phyloP scores from a whole-genome alignment of 2,888 invertebrate genomes.

The Torymus texanus region DNA sequence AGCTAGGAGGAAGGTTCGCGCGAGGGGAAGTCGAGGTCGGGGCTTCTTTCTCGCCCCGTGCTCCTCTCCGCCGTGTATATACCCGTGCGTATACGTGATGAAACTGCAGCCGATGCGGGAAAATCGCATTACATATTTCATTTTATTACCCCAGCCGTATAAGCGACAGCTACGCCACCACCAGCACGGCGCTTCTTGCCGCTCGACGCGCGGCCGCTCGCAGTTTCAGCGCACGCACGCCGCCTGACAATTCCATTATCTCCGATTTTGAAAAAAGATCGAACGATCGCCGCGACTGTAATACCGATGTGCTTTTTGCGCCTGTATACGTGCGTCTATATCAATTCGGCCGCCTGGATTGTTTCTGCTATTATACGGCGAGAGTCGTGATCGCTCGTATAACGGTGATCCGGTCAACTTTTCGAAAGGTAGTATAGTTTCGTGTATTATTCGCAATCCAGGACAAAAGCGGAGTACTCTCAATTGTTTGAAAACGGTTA shows the following conservation, averaged over 20 bases:
- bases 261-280: conserved; percentile 34
- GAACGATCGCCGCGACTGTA: neutral
- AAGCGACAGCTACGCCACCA: conserved; percentile 22
- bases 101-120: conserved; percentile 56
- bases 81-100: conserved; percentile 36
- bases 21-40: no score
- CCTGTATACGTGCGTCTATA: neutral
- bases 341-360: conserved; percentile 14
- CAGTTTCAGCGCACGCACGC: conserved; percentile 18
- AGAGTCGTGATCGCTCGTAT: no score
- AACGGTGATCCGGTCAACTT: no score
- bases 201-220: conserved; percentile 32
- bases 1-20: neutral
- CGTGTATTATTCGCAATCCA: no score
- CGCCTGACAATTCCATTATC: conserved; percentile 46
- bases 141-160: conserved; percentile 57
- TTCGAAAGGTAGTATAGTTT: no score
- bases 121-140: conserved; percentile 63
- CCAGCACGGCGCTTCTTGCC: neutral
- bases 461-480: no score
- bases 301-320: conserved; percentile 13
- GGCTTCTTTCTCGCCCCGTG: neutral
- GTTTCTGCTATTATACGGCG: conserved; percentile 1
- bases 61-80: neutral
- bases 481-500: no score